These are phyloP conservation scores for Mesodorylaimus sp. DNA, from an alignment of 2,888 invertebrate genomes.

Conservation along the genomic window DNA sequence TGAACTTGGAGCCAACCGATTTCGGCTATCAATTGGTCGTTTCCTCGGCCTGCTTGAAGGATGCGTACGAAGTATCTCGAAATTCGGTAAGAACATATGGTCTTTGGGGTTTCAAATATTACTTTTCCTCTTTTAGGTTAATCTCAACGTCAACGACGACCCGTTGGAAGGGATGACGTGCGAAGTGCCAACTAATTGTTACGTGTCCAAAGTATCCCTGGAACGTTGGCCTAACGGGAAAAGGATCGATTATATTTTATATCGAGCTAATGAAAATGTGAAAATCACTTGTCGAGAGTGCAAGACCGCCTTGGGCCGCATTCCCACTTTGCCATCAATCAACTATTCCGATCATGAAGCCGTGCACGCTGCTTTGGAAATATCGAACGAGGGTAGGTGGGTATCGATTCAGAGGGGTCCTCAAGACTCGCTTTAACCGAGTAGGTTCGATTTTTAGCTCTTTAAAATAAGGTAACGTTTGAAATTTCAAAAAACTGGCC, in stretches of 20 bases:
- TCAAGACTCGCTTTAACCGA: too few relatives aligned
- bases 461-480: too few relatives aligned
- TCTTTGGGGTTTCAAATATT: too few relatives aligned
- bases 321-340: constrained; percentile 10
- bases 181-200: constrained; percentile 61
- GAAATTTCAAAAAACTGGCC: too few relatives aligned
- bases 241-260: constrained; percentile 10
- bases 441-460: too few relatives aligned
- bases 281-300: neutral
- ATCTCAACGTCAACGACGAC: too few relatives aligned
- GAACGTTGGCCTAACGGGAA: constrained; percentile 9
- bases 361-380: constrained; percentile 20
- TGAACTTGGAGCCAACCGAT: constrained; percentile 75
- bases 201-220: constrained; percentile 43
- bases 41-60: constrained; percentile 36
- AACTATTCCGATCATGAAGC: constrained; percentile 27
- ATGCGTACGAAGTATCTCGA: constrained; percentile 16
- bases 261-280: neutral
- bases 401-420: too few relatives aligned
- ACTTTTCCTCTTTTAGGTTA: too few relatives aligned
- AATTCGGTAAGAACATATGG: too few relatives aligned
- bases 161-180: constrained; percentile 47
- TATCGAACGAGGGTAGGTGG: too few relatives aligned
- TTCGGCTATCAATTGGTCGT: constrained; percentile 34
- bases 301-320: neutral